Base-by-base conservation (phyloP, 2,888 invertebrate genomes). In the Leucophora obtusa region DNA sequence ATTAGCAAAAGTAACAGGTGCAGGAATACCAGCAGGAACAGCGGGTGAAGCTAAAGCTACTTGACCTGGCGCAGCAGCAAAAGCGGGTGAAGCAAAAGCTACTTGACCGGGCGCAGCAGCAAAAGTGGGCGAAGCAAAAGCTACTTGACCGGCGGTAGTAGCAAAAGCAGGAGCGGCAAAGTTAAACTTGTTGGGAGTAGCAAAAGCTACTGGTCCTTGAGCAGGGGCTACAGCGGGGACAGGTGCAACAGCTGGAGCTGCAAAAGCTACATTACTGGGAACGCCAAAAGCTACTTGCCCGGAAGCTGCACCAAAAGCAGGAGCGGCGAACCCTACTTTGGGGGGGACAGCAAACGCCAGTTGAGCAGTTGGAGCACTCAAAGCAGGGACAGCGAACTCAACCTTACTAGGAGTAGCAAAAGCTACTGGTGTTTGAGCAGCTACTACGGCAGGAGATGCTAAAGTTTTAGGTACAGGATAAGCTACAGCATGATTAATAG, bases 401-500 rank as follows among this genome's bases (percentile, higher is more conserved):
- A 80, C 51, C 10, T 51, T 59, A 9, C 63, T 11, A 11, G 69
- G 63, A 8, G 60, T 60, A 3, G 71, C 60, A 5, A 60, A n/a
- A 10, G 28, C 59, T 15, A 18, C 60, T 15, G 79, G 65, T 7
- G 38, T 69, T 18, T 76, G 58, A 50, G 63, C 66, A 38, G 65
- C 65, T 21, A 63, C 50, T 8, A 68, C 86, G 1, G 86, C 85
- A 14, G 86, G 86, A 15, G 83, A 78, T 1, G 79, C 75, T 14
- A 83, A 83, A 14, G 83, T 79, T 84, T 90, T 83, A 4, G 88
- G 87, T 4, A 89, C 87, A 0, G 95, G 95, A 10, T 94, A 92
- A 24, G 95, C 94, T 4, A 95, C 92, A 0, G 95, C 95, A 85
- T 95, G 95, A 90, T 95, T 94, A 72, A 95, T 92, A 18, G 93